Conservation (phyloP, 2,113 vertebrate genomes). For the Perca flavescens region DNA sequence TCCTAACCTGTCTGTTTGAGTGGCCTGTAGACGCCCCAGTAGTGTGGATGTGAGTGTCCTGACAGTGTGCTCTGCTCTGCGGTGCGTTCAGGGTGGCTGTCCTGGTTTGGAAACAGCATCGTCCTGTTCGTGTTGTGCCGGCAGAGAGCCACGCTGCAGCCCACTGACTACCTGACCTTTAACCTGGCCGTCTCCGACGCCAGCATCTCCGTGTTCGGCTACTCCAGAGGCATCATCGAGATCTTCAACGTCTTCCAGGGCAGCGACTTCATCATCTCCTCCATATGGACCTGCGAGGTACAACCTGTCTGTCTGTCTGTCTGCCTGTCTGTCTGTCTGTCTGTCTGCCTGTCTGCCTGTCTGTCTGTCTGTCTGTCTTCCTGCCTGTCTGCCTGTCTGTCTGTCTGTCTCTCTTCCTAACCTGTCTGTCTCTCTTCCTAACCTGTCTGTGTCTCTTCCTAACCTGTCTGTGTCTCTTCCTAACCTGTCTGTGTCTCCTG, state of each 20-base stretch:
- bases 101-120: slow-evolving; percentile 76
- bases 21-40: no score
- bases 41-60: not conserved
- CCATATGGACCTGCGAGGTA: slow-evolving; percentile 75
- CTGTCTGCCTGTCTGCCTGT: no score
- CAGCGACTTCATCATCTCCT: slow-evolving; percentile 63
- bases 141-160: slow-evolving; percentile 58
- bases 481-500: slow-evolving; percentile 7
- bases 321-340: no score
- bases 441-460: no score
- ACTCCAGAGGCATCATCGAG: slow-evolving; percentile 75
- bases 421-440: no score
- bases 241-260: slow-evolving; percentile 71
- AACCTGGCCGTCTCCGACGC: slow-evolving; percentile 72
- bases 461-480: no score
- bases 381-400: no score
- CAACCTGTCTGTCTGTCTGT: no score
- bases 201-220: slow-evolving; percentile 74
- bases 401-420: no score
- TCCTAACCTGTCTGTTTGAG: no score
- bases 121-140: slow-evolving; percentile 70
- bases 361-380: no score
- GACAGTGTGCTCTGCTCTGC: not conserved
- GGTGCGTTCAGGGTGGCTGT: slow-evolving; percentile 62
- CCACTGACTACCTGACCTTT: slow-evolving; percentile 70